A percentile compares a stretch with the other conserved stretches of the same genome.
Conservation (phyloP, 92 coral and sea anemone genomes). For the Epizoanthus rinbou region DNA sequence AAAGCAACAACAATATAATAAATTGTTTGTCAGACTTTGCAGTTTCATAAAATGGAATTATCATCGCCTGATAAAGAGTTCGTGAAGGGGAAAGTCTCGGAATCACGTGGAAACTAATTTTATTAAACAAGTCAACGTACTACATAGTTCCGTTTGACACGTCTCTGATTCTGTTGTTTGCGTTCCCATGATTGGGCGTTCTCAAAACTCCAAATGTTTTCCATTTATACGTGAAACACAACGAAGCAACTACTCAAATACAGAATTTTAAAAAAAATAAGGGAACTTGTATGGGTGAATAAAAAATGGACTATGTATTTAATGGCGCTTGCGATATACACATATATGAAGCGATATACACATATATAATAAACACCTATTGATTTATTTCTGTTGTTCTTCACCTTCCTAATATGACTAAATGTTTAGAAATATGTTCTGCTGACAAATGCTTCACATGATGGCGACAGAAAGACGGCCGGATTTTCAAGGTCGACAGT, state of each 20-base stretch:
- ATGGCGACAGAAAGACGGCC: conserved; percentile 28
- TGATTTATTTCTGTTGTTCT: conserved; percentile 4
- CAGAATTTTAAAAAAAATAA: not conserved
- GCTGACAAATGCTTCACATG: conserved; percentile 37
- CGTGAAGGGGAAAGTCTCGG: no score
- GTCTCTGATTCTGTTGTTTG: no score
- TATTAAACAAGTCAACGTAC: no score
- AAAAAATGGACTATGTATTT: not conserved
- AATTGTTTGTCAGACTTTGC: not conserved
- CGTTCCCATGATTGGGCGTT: no score
- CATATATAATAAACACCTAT: not conserved
- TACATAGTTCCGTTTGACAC: no score
- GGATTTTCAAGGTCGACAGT: not conserved
- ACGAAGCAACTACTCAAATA: no score
- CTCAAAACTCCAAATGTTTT: not conserved
- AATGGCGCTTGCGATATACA: not conserved
- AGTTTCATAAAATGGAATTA: no score
- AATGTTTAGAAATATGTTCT: conserved; percentile 18
- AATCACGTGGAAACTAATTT: no score
- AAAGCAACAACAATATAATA: not conserved
- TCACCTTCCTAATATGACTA: not conserved
- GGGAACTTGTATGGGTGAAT: not conserved
- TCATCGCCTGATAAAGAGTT: no score
- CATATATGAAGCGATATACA: no score
- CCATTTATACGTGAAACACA: no score